Conservation (phyloP, 1,140 invertebrate genomes). For the Scaptomyza graminum region DNA sequence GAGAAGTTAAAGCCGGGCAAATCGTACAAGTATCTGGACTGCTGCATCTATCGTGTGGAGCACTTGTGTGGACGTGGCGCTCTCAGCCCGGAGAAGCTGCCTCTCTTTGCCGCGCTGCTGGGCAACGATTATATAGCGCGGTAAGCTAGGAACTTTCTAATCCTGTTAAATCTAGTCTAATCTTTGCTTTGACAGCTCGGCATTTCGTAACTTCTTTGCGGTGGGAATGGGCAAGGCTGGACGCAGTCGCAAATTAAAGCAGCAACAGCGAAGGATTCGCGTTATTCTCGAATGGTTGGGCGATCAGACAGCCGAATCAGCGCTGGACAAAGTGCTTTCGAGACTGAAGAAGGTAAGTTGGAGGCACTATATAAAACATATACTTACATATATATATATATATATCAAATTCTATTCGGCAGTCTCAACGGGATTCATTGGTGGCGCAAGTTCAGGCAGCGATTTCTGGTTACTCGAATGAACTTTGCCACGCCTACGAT, state of each 20-base stretch:
- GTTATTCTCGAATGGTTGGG: slow-evolving; percentile 90
- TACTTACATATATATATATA: slow-evolving; percentile 85
- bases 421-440: slow-evolving; percentile 84
- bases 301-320: slow-evolving; percentile 88
- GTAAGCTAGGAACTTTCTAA: neutral
- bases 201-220: slow-evolving; percentile 89
- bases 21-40: slow-evolving; percentile 85
- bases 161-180: neutral
- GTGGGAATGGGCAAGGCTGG: slow-evolving; percentile 86
- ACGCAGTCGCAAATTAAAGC: slow-evolving; percentile 85
- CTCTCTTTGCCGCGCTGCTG: slow-evolving; percentile 91
- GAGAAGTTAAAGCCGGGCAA: slow-evolving; percentile 16
- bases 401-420: slow-evolving; percentile 70
- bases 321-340: slow-evolving; percentile 87
- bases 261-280: slow-evolving; percentile 87
- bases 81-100: slow-evolving; percentile 87
- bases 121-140: slow-evolving; percentile 94
- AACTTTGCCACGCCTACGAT: slow-evolving; percentile 85
- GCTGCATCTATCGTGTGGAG: slow-evolving; percentile 89
- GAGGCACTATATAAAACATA: slow-evolving; percentile 56
- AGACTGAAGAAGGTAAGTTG: slow-evolving; percentile 84
- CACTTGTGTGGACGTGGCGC: slow-evolving; percentile 88
- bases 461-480: slow-evolving; percentile 87
- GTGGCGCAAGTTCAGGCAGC: slow-evolving; percentile 86
- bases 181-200: slow-evolving; percentile 65